Percentiles rank a stretch among this genome's conserved stretches.
Evolutionary conservation across 2,888 invertebrate genomes (phyloP).

Genomic region (Ornithoptera alexandrae): DNA sequence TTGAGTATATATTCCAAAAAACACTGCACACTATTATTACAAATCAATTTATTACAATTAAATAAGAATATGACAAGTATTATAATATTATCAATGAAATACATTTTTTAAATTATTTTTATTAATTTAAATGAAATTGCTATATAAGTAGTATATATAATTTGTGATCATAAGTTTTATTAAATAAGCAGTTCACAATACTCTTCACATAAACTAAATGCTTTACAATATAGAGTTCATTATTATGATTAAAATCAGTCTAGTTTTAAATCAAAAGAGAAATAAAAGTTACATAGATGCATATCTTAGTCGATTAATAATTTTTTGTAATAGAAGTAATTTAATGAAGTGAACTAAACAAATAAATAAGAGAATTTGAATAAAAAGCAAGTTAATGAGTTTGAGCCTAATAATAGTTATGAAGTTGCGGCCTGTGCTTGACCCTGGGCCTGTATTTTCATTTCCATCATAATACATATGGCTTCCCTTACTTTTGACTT

Average conservation of each 20-base stretch:
- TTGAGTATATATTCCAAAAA: too few relatives aligned
- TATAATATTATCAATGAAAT: background rate
- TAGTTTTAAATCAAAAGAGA: background rate
- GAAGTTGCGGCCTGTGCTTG: slow-evolving; percentile 62
- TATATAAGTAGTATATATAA: slow-evolving; percentile 20
- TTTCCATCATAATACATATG: slow-evolving; percentile 87
- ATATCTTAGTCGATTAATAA: background rate
- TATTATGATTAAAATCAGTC: too few relatives aligned
- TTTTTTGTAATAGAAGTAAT: background rate
- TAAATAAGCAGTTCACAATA: background rate
- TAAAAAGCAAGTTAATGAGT: slow-evolving; percentile 21
- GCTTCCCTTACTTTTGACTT: slow-evolving; percentile 91
- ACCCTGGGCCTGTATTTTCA: slow-evolving; percentile 82
- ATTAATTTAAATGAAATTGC: slow-evolving; percentile 30
- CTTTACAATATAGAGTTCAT: background rate
- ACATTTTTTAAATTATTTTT: background rate
- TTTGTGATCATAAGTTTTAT: slow-evolving; percentile 1
- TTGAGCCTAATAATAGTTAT: slow-evolving; percentile 46
- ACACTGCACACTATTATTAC: too few relatives aligned
- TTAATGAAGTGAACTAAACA: background rate
- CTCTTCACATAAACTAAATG: background rate
- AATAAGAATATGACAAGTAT: too few relatives aligned
- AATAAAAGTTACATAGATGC: background rate
- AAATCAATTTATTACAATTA: too few relatives aligned
- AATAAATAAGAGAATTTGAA: slow-evolving; percentile 20